Conservation (phyloP, 2,797 vertebrate genomes). For the Morus bassanus region DNA sequence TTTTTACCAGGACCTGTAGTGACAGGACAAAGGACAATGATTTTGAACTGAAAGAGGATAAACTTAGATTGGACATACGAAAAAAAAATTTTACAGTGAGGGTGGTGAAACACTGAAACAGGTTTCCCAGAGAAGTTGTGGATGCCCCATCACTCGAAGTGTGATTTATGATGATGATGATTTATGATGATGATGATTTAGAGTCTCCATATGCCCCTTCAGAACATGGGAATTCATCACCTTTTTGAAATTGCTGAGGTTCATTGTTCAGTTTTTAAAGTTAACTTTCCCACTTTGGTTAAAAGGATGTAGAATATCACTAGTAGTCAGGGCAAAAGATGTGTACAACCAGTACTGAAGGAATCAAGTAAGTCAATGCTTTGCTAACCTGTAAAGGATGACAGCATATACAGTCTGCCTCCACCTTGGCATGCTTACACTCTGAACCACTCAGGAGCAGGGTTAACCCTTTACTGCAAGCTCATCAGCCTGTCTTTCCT, state of each 20-base stretch:
- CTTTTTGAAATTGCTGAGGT: not conserved
- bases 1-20: not conserved
- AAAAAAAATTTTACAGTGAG: not conserved
- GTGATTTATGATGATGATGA: not conserved
- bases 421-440: not conserved
- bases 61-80: not conserved
- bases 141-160: not conserved
- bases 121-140: not conserved
- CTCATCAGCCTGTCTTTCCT: not conserved
- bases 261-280: not conserved
- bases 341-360: not conserved
- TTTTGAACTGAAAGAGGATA: not conserved
- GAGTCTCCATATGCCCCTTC: not conserved
- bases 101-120: not conserved
- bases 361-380: not conserved
- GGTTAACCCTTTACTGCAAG: not conserved
- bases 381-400: not conserved
- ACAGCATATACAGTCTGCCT: not conserved
- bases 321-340: not conserved
- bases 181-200: not conserved
- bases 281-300: not conserved
- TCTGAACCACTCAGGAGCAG: not conserved
- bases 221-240: not conserved
- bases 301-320: not conserved
- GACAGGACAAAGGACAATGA: not conserved